Percentiles rank a stretch among this genome's conserved stretches.
Evolutionary conservation across 2,797 vertebrate genomes (phyloP).

Genomic region (Clarias platycephalus): DNA sequence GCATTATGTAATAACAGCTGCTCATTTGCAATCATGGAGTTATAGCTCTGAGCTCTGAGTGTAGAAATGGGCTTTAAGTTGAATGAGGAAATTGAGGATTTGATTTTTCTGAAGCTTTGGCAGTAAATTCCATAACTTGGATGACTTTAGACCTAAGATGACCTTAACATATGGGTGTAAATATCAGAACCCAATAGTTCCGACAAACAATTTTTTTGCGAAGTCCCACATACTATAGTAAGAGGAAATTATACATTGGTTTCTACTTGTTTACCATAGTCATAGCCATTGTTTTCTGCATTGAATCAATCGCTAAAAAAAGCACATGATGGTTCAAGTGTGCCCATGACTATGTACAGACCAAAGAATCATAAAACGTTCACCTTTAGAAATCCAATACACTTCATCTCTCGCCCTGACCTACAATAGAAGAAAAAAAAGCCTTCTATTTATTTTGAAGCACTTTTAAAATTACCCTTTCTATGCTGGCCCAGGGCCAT

Average conservation of each 20-base stretch:
- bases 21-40: not conserved
- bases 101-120: not conserved
- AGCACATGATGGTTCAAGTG: not conserved
- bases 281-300: not conserved
- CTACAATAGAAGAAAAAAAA: not conserved
- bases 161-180: not conserved
- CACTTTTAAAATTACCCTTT: slow-evolving; percentile 14
- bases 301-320: not conserved
- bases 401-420: not conserved
- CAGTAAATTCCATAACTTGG: not conserved
- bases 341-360: not conserved
- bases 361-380: not conserved
- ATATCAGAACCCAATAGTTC: not conserved
- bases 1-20: not conserved
- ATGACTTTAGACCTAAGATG: not conserved
- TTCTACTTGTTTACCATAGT: not conserved
- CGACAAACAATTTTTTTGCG: not conserved
- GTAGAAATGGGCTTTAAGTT: not conserved
- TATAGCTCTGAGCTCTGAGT: not conserved
- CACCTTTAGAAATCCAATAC: not conserved
- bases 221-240: not conserved
- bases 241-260: not conserved
- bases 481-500: not conserved
- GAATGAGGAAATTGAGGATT: not conserved
- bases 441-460: not conserved